These are phyloP conservation scores for Hylaeus anthracinus DNA, from an alignment of 1,140 invertebrate genomes.

Conservation along the genomic window DNA sequence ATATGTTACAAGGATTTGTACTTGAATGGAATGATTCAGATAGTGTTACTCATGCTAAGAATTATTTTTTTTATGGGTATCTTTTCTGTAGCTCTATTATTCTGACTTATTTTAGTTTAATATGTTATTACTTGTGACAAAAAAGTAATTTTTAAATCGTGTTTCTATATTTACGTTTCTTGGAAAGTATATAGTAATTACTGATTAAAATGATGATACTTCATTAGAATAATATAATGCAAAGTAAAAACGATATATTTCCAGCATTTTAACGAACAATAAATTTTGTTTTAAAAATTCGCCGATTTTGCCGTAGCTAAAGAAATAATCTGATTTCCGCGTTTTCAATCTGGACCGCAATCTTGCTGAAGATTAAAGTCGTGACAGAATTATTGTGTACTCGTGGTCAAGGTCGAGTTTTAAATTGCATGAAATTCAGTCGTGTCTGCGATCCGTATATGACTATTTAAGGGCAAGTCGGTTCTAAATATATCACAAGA, in stretches of 20 bases:
- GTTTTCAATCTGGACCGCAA: background rate
- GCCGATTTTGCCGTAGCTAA: background rate
- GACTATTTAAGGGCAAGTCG: background rate
- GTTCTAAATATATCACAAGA: background rate
- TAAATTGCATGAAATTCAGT: background rate
- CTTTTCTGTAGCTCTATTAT: too few relatives aligned
- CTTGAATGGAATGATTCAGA: background rate
- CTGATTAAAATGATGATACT: too few relatives aligned
- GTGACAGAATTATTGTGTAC: background rate
- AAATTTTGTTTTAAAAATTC: background rate
- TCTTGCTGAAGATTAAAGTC: background rate
- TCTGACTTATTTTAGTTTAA: too few relatives aligned
- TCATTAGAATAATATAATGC: too few relatives aligned
- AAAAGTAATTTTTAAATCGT: too few relatives aligned
- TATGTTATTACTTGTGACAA: too few relatives aligned
- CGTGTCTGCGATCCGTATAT: background rate
- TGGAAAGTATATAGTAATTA: too few relatives aligned
- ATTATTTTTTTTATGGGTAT: background rate
- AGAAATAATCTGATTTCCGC: background rate
- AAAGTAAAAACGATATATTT: too few relatives aligned
- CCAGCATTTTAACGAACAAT: background rate
- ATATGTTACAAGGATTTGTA: background rate
- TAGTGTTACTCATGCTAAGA: background rate
- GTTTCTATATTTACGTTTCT: too few relatives aligned
- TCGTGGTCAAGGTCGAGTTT: background rate